phyloP scores from a whole-genome alignment of 2,888 invertebrate genomes.

The Tetragonula carbonaria region DNA sequence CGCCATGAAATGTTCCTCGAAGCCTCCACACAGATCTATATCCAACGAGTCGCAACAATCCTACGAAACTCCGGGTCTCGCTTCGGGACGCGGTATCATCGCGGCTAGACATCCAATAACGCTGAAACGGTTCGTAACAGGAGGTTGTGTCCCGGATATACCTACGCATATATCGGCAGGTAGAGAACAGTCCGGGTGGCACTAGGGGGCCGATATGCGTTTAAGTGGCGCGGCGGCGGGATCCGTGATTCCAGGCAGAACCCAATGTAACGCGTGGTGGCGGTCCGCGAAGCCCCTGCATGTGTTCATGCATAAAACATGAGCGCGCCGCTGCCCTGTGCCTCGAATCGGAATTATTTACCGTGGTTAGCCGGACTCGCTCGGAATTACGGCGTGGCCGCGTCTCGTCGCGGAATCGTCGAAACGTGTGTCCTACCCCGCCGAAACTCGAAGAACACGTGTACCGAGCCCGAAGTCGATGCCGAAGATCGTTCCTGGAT shows the following conservation, averaged over 20 bases:
- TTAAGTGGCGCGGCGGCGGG: constrained; percentile 41
- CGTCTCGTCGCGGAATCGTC: constrained; percentile 39
- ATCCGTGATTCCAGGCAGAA: constrained; percentile 42
- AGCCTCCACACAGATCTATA: background rate
- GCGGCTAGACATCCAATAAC: constrained; percentile 5
- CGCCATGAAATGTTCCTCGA: too few relatives aligned
- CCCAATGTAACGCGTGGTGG: constrained; percentile 46
- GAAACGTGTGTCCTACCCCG: constrained; percentile 20
- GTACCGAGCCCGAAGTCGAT: too few relatives aligned
- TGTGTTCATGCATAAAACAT: constrained; percentile 71
- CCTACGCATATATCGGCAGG: background rate
- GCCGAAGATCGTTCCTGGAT: too few relatives aligned
- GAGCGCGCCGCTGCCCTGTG: constrained; percentile 62
- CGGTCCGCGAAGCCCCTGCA: constrained; percentile 22
- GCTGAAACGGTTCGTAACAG: background rate
- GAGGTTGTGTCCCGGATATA: background rate
- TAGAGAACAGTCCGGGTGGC: background rate
- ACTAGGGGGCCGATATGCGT: constrained; percentile 16
- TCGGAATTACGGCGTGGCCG: constrained; percentile 60
- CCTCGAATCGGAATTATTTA: constrained; percentile 74
- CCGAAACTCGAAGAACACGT: constrained; percentile 21
- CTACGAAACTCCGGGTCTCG: background rate
- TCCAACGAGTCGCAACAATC: background rate
- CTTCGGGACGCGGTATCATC: background rate
- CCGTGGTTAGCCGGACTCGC: constrained; percentile 62